Evolutionary conservation across 2,797 vertebrate species (phyloP), one percentile per base, ranked within the genome.

Genomic region (Florisuga fusca): DNA sequence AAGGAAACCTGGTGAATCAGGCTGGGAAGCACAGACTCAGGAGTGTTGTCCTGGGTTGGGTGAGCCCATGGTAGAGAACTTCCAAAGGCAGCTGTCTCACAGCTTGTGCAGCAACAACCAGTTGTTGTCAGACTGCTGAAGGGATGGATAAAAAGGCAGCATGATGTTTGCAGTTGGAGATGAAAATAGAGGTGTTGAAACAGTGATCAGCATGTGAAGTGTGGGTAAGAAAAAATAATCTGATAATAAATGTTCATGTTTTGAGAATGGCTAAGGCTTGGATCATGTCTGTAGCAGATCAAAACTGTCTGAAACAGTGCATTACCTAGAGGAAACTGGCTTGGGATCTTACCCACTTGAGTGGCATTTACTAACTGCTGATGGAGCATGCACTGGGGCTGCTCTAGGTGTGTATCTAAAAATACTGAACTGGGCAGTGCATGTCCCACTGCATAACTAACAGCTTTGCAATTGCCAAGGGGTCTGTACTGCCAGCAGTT

Each of bases 391-490:
- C 31, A 4, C 36, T 27, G 80, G 62, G 91, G 59, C 73, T 53
- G 53, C 48, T 48, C 61, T 20, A 11, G 17, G 71, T 34, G 38
- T 29, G 67, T 27, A 46, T 33, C 88, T 55, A 38, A 3, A 17
- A 13, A 4, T 10, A 41, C 10, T 3, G 5, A 26, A 34, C 48
- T 0, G 1, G 11, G 19, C 68, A 25, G 55, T 94, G 90, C 94
- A 95, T 91, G 95, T 78, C 89, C 55, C 66, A 86, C 57, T 78
- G 91, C 82, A 50, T 79, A 58, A 89, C 96, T 90, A 89, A 94
- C 77, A 76, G 94, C 93, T 95, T 62, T 76, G 59, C 43, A 20
- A 41, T 43, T 11, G 27, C 90, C 54, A 14, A 27, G 34, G 87
- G 66, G 64, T 78, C 43, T 38, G 11, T 31, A 20, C 58, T 80